Conservation (phyloP, 2,113 vertebrate species). For the Talpa occidentalis region DNA sequence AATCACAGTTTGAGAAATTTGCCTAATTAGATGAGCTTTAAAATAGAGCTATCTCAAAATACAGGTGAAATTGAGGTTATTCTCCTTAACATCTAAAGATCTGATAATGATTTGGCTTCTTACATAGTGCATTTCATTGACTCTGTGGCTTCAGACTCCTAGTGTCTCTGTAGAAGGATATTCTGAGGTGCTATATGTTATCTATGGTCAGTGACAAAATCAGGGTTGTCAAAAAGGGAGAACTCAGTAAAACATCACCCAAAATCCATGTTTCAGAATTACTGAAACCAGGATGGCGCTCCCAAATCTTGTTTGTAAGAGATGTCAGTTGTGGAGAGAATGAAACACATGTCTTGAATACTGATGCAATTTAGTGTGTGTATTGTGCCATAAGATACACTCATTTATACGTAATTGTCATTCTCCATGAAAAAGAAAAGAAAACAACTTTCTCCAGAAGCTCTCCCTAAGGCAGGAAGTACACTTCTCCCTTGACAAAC, state of each 20-base stretch:
- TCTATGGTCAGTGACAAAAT: background rate
- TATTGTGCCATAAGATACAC: background rate
- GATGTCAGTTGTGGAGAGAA: background rate
- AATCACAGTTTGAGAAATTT: slow-evolving; percentile 47
- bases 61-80: background rate
- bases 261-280: background rate
- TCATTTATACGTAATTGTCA: slow-evolving; percentile 4
- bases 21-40: slow-evolving; percentile 11
- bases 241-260: background rate
- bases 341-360: background rate
- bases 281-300: background rate
- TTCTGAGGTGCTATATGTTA: background rate
- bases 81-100: background rate
- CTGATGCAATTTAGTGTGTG: background rate
- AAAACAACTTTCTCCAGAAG: background rate
- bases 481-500: background rate
- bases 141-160: background rate
- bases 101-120: accelerated
- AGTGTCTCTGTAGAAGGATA: background rate
- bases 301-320: background rate
- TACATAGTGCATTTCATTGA: accelerated
- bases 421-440: background rate
- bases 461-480: background rate
- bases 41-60: background rate
- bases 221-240: background rate